Conservation (phyloP, 2,888 invertebrate genomes). For the Mamestra brassicae region DNA sequence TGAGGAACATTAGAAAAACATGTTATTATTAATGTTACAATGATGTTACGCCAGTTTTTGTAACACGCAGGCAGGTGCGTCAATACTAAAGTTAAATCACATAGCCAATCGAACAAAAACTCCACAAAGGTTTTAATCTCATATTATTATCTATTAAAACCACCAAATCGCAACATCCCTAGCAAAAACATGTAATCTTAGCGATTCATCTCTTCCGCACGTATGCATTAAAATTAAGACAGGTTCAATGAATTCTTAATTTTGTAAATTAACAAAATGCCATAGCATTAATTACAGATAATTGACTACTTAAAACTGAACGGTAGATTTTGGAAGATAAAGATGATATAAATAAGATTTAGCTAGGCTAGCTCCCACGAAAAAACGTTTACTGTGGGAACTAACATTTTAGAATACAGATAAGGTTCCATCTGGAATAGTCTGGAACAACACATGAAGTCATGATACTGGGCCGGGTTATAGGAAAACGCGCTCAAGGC, state of each 20-base stretch:
- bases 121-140: neutral
- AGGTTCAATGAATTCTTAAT: neutral
- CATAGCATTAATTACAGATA: neutral
- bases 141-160: neutral
- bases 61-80: neutral
- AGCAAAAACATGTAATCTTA: conserved; percentile 14
- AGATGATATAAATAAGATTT: neutral
- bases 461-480: too few species aligned
- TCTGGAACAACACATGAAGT: too few species aligned
- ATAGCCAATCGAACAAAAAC: conserved; percentile 18
- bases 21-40: neutral
- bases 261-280: neutral
- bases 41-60: conserved; percentile 28
- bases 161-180: neutral
- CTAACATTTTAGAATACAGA: neutral
- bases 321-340: neutral
- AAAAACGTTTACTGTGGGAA: neutral
- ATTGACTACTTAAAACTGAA: neutral
- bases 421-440: too few species aligned
- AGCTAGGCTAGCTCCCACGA: neutral
- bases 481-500: too few species aligned
- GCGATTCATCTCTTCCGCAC: neutral
- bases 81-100: conserved; percentile 8
- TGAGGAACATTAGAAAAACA: neutral
- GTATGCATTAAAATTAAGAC: neutral